phyloP scores from a whole-genome alignment of 2,797 vertebrate species.

The Gymnoscopelus microlampas region DNA sequence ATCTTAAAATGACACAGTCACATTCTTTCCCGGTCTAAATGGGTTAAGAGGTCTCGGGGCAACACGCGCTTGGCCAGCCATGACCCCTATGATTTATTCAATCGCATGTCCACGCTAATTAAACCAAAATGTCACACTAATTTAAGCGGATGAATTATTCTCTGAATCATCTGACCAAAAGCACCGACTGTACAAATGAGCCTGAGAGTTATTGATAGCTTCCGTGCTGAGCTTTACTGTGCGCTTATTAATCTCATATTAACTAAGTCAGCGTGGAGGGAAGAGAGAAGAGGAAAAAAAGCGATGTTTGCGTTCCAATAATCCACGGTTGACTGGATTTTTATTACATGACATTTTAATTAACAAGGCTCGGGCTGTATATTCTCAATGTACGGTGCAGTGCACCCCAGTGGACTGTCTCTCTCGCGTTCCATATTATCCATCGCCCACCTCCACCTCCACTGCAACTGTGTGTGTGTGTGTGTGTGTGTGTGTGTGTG shows the following conservation, averaged over 20 bases:
- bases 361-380: background rate
- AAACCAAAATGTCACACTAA: conserved; percentile 35
- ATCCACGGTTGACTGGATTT: conserved; percentile 19
- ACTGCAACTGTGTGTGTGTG: no score
- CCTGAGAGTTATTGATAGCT: conserved; percentile 13
- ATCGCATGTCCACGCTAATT: conserved; percentile 43
- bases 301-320: conserved; percentile 6
- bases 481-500: no score
- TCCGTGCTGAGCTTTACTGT: conserved; percentile 11
- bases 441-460: no score
- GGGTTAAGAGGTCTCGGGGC: conserved; percentile 20
- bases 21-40: no score
- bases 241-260: conserved; percentile 13
- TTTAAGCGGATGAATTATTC: conserved; percentile 37
- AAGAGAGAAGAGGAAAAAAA: background rate
- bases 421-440: no score
- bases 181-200: conserved; percentile 12
- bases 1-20: no score
- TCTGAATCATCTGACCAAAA: conserved; percentile 31
- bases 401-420: no score
- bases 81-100: conserved; percentile 30
- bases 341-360: conserved; percentile 33
- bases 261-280: background rate
- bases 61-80: conserved; percentile 29
- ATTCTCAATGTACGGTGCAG: conserved; percentile 29